Evolutionary conservation across 53 echinoderm and acorn worm species (phyloP).

Genomic region (Luidia sarsii): DNA sequence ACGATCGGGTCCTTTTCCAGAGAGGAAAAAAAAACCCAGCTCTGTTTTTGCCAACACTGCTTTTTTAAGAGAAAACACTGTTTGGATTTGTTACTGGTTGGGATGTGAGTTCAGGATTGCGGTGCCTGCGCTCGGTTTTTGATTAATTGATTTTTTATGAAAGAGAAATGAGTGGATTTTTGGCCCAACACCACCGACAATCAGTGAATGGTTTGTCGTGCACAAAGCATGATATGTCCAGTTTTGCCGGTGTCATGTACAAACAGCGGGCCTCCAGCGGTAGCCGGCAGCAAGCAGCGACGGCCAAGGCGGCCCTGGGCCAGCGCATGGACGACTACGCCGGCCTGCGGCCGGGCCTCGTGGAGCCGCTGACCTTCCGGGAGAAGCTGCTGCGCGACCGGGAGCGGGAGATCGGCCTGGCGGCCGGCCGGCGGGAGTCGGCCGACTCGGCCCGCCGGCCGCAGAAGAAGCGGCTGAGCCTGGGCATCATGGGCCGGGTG

Average conservation of each 20-base stretch:
- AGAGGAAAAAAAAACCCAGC: too few species aligned
- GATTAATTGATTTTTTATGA: too few species aligned
- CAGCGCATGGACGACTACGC: slow-evolving; percentile 4
- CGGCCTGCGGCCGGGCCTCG: neutral
- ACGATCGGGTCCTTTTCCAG: too few species aligned
- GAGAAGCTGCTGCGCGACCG: slow-evolving; percentile 76
- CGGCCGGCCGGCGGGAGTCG: slow-evolving; percentile 30
- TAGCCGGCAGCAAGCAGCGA: too few species aligned
- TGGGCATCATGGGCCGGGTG: slow-evolving; percentile 83
- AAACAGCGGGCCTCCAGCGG: slow-evolving; percentile 11
- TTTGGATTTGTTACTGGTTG: too few species aligned
- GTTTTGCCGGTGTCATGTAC: slow-evolving; percentile 24
- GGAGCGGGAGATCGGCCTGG: slow-evolving; percentile 59
- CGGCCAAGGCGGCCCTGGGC: neutral
- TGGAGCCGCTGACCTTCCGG: slow-evolving; percentile 61
- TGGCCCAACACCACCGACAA: too few species aligned
- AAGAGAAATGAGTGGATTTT: too few species aligned
- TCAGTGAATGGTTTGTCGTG: too few species aligned
- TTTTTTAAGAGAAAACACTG: too few species aligned
- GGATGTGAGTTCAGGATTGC: too few species aligned
- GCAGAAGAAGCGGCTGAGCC: slow-evolving; percentile 65
- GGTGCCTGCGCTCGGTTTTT: too few species aligned
- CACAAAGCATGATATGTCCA: slow-evolving; percentile 3
- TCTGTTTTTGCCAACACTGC: too few species aligned
- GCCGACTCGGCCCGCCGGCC: slow-evolving; percentile 63